Base-by-base conservation (phyloP, 2,888 invertebrate species). In the Mimachlamys varia region DNA sequence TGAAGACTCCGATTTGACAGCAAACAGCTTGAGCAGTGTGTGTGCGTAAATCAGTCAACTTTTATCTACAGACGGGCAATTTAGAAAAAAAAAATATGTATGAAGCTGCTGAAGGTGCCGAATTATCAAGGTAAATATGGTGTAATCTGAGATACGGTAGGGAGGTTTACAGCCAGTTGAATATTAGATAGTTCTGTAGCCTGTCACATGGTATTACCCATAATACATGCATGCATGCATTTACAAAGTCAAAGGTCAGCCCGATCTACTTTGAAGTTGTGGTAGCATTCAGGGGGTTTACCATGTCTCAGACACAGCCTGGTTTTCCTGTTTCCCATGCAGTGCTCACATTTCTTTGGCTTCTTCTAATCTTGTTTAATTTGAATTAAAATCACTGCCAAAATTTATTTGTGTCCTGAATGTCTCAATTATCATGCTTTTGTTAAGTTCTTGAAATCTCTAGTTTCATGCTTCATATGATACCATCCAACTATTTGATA, bases 221-320 rank as follows among this genome's bases (percentile, higher is more conserved):
- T 76, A 19, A 76, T 76, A 76, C 76, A 76, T 76, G 76, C 76
- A 76, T 76, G 76, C 76, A 76, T 76, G 76, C 76, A 76, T 76
- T 76, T 76, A 12, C 27, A 2, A 76, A 10, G 33, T 76, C 76
- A 27, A 76, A 76, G 76, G 76, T 76, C 76, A 76, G 15, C 58
- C 33, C 13, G 76, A 76, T 33, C 76, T 76, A 22, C 76, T 76
- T 76, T 76, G 76, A 76, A 76, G 76, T 76, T 76, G 12, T 27
- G 12, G 76, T 13, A 76, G 33, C 76, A 33, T 33, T 27, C 76
- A 27, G 33, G 15, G 22, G 76, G 0, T 76, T 76, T 76, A 27
- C 76, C 76, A 27, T 17, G 17, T 76, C 33, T 76, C 22, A 27
- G 27, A 27, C 33, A 0, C 17, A 33, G 10, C 33, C 76, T 76